A percentile compares a stretch with the other conserved stretches of the same genome.
Conservation (phyloP, 53 echinoderm and acorn worm genomes). For the Antedon mediterranea region DNA sequence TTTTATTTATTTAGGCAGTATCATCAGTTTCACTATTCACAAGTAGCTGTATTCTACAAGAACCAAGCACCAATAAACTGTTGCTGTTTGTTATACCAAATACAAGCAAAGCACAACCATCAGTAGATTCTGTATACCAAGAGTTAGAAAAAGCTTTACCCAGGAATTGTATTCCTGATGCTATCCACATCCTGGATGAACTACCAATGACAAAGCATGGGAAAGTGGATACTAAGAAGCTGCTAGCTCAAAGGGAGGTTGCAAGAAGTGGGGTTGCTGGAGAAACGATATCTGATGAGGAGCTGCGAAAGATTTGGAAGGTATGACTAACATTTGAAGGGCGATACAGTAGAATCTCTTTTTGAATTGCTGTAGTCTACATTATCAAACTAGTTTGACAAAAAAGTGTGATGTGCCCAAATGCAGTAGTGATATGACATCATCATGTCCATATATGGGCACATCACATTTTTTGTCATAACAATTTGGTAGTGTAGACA, state of each 20-base stretch:
- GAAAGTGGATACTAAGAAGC: conserved; percentile 32
- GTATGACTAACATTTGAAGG: conserved; percentile 7
- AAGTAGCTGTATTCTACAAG: not conserved
- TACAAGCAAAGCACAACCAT: not conserved
- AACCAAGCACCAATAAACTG: not conserved
- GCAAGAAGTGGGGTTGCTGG: no score
- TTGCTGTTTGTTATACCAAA: not conserved
- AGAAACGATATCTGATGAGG: not conserved
- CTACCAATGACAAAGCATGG: conserved; percentile 65
- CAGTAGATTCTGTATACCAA: not conserved
- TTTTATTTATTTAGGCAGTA: not conserved
- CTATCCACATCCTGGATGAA: conserved; percentile 10
- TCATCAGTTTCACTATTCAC: not conserved
- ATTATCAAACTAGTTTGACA: no score
- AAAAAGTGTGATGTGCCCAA: no score
- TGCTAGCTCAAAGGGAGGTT: conserved; percentile 8
- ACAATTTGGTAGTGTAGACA: no score
- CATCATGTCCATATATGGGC: no score
- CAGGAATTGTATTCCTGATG: conserved; percentile 49
- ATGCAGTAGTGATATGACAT: no score
- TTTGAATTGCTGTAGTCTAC: no score
- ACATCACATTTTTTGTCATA: no score
- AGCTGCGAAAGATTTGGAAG: conserved; percentile 37
- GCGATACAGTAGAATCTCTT: no score
- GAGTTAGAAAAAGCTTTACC: conserved; percentile 28